Evolutionary conservation across 2,797 vertebrate species (phyloP).

Genomic region (Thunnus albacares): DNA sequence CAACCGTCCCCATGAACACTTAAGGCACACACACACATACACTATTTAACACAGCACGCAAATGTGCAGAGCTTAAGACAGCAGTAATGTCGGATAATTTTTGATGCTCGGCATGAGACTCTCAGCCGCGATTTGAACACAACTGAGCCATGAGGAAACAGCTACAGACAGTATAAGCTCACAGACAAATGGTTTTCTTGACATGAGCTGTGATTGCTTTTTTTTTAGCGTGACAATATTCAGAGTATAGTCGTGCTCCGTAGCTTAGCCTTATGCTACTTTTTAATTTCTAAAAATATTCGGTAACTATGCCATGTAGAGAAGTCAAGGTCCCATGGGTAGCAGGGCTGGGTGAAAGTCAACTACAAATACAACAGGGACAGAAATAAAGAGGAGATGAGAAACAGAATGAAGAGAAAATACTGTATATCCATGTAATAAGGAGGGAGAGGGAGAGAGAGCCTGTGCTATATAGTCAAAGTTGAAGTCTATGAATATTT

Average conservation of each 20-base stretch:
- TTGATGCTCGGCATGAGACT: conserved; percentile 45
- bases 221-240: conserved; percentile 52
- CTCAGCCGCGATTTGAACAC: conserved; percentile 22
- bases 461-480: conserved; percentile 5
- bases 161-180: conserved; percentile 49
- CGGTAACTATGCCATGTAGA: conserved; percentile 31
- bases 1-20: conserved; percentile 58
- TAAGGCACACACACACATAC: conserved; percentile 73
- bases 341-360: conserved; percentile 24
- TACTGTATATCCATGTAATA: conserved; percentile 18
- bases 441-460: conserved; percentile 58
- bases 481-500: conserved; percentile 1
- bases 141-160: conserved; percentile 37
- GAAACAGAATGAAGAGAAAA: conserved; percentile 39
- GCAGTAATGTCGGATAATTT: conserved; percentile 51
- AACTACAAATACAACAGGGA: conserved; percentile 38
- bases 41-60: conserved; percentile 64
- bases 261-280: conserved; percentile 49
- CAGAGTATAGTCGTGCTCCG: conserved; percentile 33
- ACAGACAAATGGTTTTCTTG: conserved; percentile 56
- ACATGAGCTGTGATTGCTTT: conserved; percentile 55
- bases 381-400: conserved; percentile 26
- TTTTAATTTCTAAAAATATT: conserved; percentile 38
- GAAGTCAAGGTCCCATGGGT: conserved; percentile 23
- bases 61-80: conserved; percentile 73